Percentiles rank a stretch among this genome's conserved stretches.
phyloP scores from a whole-genome alignment of 1,140 invertebrate species.

The Orussus abietinus region DNA sequence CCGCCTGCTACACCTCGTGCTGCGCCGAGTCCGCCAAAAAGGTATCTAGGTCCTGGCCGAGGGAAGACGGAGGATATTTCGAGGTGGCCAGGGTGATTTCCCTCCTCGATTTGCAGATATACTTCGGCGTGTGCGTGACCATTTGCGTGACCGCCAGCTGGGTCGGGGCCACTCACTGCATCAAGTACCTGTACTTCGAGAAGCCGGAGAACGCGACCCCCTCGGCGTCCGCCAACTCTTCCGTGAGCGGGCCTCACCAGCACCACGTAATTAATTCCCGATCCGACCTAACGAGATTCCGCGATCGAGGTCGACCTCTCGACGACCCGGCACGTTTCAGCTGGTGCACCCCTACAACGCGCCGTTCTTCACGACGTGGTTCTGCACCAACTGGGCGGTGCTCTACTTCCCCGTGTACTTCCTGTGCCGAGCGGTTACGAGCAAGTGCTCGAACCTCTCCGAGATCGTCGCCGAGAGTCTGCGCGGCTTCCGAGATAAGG shows the following conservation, averaged over 20 bases:
- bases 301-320: neutral
- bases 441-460: conserved; percentile 69
- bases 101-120: conserved; percentile 65
- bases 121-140: conserved; percentile 81
- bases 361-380: conserved; percentile 93
- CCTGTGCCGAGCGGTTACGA: conserved; percentile 65
- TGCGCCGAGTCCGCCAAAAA: conserved; percentile 48
- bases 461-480: conserved; percentile 75
- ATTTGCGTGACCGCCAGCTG: conserved; percentile 79
- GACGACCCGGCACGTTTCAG: conserved; percentile 45
- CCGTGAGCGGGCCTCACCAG: conserved; percentile 45
- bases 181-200: conserved; percentile 77
- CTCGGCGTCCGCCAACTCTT: conserved; percentile 41
- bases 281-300: neutral
- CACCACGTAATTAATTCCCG: conserved; percentile 40
- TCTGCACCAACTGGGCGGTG: conserved; percentile 88
- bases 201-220: conserved; percentile 42
- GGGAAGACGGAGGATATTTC: conserved; percentile 7
- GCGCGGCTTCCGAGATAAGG: conserved; percentile 79
- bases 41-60: conserved; percentile 21
- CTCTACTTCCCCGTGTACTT: conserved; percentile 89
- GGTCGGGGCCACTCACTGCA: conserved; percentile 84
- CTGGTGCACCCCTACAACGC: conserved; percentile 68
- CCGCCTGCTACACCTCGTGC: conserved; percentile 42
- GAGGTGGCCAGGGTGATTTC: conserved; percentile 17